Percentiles rank a stretch among this genome's conserved stretches.
phyloP scores from a whole-genome alignment of 2,113 vertebrate genomes.

The Noturus placidus region DNA sequence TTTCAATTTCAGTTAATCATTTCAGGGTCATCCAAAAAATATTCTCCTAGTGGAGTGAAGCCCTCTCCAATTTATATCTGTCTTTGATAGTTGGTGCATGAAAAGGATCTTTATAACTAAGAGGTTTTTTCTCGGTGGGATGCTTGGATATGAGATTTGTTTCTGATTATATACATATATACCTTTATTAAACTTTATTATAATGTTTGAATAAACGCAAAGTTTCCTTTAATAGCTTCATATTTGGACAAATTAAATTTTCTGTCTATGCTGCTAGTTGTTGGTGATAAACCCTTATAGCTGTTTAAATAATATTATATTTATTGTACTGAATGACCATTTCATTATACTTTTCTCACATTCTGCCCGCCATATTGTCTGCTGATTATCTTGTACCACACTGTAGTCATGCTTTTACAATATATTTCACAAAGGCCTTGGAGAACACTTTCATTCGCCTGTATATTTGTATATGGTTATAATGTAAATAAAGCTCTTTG shows the following conservation, averaged over 20 bases:
- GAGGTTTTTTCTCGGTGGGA: background rate
- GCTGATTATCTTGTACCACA: background rate
- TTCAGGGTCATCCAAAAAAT: constrained; percentile 13
- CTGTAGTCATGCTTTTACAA: background rate
- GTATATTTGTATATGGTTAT: background rate
- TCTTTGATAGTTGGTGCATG: constrained; percentile 2
- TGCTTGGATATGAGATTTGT: background rate
- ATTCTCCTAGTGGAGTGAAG: constrained; percentile 6
- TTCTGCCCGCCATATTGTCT: background rate
- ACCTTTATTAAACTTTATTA: background rate
- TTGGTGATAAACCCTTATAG: background rate
- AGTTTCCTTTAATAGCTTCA: background rate
- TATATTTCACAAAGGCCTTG: background rate
- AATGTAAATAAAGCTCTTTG: background rate
- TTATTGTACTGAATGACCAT: background rate
- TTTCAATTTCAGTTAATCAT: constrained; percentile 33
- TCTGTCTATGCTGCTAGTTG: background rate
- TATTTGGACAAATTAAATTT: background rate
- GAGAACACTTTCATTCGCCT: background rate
- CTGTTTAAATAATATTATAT: background rate
- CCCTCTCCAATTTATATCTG: background rate
- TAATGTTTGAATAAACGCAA: background rate
- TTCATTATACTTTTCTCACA: background rate
- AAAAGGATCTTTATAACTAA: background rate
- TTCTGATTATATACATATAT: background rate